Evolutionary conservation across 2,888 invertebrate genomes (phyloP).

Genomic region (Theodoxus fluviatilis): DNA sequence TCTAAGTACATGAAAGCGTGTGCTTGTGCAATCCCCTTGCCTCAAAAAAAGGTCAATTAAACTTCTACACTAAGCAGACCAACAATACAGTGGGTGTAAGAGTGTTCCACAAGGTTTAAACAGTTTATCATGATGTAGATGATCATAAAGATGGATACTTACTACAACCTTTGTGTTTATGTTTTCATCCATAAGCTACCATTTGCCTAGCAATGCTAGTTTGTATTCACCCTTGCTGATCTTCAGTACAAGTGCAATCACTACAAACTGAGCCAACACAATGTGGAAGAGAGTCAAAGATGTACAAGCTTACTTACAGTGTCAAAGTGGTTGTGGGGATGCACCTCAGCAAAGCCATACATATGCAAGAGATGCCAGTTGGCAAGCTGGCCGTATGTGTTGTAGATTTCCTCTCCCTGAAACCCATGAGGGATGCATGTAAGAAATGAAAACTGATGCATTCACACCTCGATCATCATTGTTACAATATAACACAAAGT

Average conservation of each 20-base stretch:
- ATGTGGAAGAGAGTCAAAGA: neutral
- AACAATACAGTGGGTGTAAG: too few relatives aligned
- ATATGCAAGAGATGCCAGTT: conserved; percentile 63
- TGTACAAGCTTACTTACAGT: conserved; percentile 45
- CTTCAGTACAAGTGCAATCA: neutral
- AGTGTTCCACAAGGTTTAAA: too few relatives aligned
- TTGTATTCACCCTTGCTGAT: too few relatives aligned
- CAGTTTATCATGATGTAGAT: too few relatives aligned
- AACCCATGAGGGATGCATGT: too few relatives aligned
- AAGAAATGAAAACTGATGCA: too few relatives aligned
- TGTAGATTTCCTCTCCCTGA: conserved; percentile 64
- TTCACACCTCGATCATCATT: neutral
- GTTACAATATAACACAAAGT: neutral
- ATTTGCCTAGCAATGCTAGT: too few relatives aligned
- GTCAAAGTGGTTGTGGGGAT: conserved; percentile 59
- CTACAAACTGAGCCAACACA: neutral
- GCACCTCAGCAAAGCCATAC: conserved; percentile 64
- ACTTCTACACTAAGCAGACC: too few relatives aligned
- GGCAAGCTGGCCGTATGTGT: conserved; percentile 63
- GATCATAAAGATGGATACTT: neutral
- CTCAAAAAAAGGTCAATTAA: too few relatives aligned
- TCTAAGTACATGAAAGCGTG: too few relatives aligned
- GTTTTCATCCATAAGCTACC: neutral
- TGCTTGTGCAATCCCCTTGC: too few relatives aligned
- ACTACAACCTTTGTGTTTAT: neutral